phyloP scores from a whole-genome alignment of 1,140 invertebrate genomes.

The Platorchestia sp. region DNA sequence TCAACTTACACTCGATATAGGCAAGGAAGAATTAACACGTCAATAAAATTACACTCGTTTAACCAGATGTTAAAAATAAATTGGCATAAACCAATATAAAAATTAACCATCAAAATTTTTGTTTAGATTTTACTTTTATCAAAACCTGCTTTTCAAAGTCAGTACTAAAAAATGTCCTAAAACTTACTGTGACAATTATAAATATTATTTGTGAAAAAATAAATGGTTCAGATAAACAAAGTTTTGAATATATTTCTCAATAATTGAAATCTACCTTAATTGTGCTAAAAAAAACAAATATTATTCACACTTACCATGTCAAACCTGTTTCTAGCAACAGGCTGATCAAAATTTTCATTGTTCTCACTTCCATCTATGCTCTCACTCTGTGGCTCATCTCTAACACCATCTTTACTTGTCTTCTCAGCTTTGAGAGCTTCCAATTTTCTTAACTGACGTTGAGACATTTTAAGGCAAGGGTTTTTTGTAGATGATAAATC shows the following conservation, averaged over 20 bases:
- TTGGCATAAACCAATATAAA: too few relatives aligned
- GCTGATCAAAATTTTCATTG: constrained; percentile 9
- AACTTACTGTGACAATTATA: not conserved
- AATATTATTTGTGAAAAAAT: not conserved
- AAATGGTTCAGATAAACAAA: not conserved
- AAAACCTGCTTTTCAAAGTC: too few relatives aligned
- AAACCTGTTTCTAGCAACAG: constrained; percentile 15
- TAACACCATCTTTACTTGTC: not conserved
- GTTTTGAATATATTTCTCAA: too few relatives aligned
- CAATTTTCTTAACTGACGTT: constrained; percentile 1
- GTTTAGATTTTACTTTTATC: too few relatives aligned
- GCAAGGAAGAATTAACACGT: too few relatives aligned
- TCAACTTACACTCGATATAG: too few relatives aligned
- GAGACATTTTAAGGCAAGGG: not conserved
- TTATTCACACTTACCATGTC: not conserved
- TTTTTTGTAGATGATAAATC: not conserved
- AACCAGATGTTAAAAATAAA: too few relatives aligned
- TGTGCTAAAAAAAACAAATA: not conserved
- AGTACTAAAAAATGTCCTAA: too few relatives aligned
- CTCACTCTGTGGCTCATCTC: not conserved
- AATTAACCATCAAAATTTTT: too few relatives aligned
- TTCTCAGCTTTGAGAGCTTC: constrained; percentile 20
- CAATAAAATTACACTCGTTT: too few relatives aligned
- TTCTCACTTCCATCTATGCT: not conserved
- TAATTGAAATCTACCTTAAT: not conserved